These are phyloP conservation scores for Agriopis aurantiaria DNA, from an alignment of 2,888 invertebrate species.

Conservation along the genomic window DNA sequence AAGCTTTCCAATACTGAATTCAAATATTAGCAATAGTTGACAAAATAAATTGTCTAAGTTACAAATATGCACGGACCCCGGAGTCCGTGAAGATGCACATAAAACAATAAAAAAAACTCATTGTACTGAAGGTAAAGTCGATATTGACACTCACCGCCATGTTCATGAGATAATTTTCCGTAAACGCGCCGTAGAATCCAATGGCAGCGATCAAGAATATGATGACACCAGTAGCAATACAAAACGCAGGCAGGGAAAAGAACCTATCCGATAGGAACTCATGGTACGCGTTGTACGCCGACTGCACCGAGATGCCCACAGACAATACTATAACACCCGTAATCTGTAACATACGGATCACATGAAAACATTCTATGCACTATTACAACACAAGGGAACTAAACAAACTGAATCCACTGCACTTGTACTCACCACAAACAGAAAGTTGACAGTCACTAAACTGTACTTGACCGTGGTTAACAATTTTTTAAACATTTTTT, in stretches of 20 bases:
- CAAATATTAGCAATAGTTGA: too few relatives aligned
- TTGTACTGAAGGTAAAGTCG: conserved; percentile 2
- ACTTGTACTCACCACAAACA: conserved; percentile 75
- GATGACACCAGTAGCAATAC: conserved; percentile 90
- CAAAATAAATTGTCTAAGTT: too few relatives aligned
- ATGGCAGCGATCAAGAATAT: conserved; percentile 93
- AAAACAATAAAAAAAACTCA: too few relatives aligned
- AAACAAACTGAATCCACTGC: background rate
- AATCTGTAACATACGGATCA: conserved; percentile 86
- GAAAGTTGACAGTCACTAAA: conserved; percentile 73
- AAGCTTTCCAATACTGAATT: too few relatives aligned
- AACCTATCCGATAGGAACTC: conserved; percentile 89
- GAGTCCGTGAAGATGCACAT: too few relatives aligned
- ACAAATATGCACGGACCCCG: too few relatives aligned
- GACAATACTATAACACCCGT: conserved; percentile 92
- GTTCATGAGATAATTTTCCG: conserved; percentile 93
- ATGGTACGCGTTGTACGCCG: conserved; percentile 89
- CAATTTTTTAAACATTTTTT: conserved; percentile 78
- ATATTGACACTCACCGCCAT: conserved; percentile 87
- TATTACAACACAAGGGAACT: conserved; percentile 1
- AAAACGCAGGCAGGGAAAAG: conserved; percentile 90
- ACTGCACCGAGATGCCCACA: conserved; percentile 90
- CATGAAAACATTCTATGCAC: conserved; percentile 38
- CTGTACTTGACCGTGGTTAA: conserved; percentile 80
- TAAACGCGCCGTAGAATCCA: conserved; percentile 95